Base-by-base conservation (phyloP, 2,888 invertebrate genomes). In the Serripes groenlandicus region DNA sequence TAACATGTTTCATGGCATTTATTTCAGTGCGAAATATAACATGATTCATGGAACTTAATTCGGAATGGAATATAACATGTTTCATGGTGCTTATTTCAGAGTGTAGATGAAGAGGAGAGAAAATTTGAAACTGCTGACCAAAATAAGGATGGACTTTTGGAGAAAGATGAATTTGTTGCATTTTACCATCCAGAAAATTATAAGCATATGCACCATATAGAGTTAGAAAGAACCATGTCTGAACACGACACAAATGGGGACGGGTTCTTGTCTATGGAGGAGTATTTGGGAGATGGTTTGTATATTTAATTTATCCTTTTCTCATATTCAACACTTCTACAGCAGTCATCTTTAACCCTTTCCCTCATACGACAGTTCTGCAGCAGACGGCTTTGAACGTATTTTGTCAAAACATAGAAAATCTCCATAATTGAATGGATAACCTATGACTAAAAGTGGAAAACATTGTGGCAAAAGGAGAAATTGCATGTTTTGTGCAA, bases 101-200 rank as follows among this genome's bases (percentile, higher is more conserved):
- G 95, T 91, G 86, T 96, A 56, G 91, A 93, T 72, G 98, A 98
- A 91, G 99, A 99, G 94, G 97, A 97, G 94, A 96, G 96, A 75
- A 97, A 98, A 95, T 99, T 99, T 95, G 95, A 96, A 71, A 96
- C 96, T 3, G 98, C 99, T 0, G 99, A 99, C 95, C 92, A 95
- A 21, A 96, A 99, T 94, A 96, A 96, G 26, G 98, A 99, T 95
- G 97, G 97, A 0, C 94, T 95, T 42, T 95, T 99, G 71, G 96
- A 97, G 91, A 92, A 96, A 1, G 95, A 96, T 1, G 99, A 99
- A 95, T 99, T 98, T 95, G 95, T 97, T 87, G 96, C 97, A 30
- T 99, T 99, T 95, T 97, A 97, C 64, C 98, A 98, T 94, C 99
- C 99, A 0, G 98, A 99, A 95, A 98, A 99, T 94, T 97, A 97